phyloP scores from a whole-genome alignment of 2,888 invertebrate genomes.

The Yponomeuta cagnagella region DNA sequence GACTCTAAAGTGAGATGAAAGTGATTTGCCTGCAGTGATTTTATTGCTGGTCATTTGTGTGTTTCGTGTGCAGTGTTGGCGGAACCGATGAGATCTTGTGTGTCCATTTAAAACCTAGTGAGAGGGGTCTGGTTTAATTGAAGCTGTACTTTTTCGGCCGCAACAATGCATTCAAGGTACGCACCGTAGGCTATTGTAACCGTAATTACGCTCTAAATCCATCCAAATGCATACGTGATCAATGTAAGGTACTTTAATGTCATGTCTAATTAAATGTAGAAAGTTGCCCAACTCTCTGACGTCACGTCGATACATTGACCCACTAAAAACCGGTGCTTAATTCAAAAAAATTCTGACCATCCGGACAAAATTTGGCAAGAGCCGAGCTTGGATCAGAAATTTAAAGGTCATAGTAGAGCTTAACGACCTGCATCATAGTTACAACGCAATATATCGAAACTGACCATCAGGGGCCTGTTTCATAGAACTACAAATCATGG shows the following conservation, averaged over 20 bases:
- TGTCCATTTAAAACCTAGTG: not conserved
- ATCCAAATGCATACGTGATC: not conserved
- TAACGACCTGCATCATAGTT: not conserved
- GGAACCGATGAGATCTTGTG: not conserved
- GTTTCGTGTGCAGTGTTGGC: conserved; percentile 2
- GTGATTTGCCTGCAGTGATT: conserved; percentile 29
- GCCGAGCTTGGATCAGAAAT: not conserved
- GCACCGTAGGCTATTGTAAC: not conserved
- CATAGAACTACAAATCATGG: too few relatives aligned
- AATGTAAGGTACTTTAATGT: not conserved
- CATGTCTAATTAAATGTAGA: conserved; percentile 14
- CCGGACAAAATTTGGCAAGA: not conserved
- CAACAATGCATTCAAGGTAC: conserved; percentile 57
- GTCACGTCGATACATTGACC: conserved; percentile 5
- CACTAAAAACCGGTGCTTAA: conserved; percentile 15
- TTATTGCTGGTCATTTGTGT: not conserved
- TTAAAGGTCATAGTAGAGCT: not conserved
- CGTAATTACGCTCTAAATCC: not conserved
- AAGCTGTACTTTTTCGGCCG: conserved; percentile 17
- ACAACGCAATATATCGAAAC: not conserved
- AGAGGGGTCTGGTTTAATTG: conserved; percentile 13
- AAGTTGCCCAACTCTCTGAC: conserved; percentile 6
- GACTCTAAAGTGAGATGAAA: conserved; percentile 33
- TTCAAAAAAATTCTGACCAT: conserved; percentile 9
- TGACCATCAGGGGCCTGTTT: too few relatives aligned